Percentiles rank a stretch among this genome's conserved stretches.
Conservation (phyloP, 2,888 invertebrate genomes). For the Drosophila mimetica region DNA sequence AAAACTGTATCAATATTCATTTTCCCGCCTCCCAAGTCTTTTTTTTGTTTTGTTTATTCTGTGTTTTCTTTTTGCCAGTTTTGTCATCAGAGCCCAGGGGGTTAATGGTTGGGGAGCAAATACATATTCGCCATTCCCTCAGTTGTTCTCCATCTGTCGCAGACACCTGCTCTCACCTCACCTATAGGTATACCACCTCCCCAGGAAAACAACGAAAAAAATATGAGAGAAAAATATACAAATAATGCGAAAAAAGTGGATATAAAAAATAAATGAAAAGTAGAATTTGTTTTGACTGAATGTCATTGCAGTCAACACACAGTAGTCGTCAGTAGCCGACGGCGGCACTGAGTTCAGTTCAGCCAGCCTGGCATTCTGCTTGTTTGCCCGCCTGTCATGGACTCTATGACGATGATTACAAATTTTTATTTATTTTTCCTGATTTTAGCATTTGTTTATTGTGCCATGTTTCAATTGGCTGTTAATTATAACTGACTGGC, state of each 20-base stretch:
- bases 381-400: constrained; percentile 24
- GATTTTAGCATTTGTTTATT: constrained; percentile 31
- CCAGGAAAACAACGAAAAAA: constrained; percentile 7
- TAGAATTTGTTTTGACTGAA: constrained; percentile 54
- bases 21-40: neutral
- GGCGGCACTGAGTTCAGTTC: constrained; percentile 14
- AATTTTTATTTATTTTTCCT: constrained; percentile 33
- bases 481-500: constrained; percentile 5
- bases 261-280: constrained; percentile 24
- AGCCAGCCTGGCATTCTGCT: constrained; percentile 6
- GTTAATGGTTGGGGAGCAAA: constrained; percentile 8
- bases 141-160: constrained; percentile 49
- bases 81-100: constrained; percentile 17
- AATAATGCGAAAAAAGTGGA: constrained; percentile 18
- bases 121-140: constrained; percentile 28
- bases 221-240: constrained; percentile 12
- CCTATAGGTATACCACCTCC: neutral
- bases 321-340: constrained; percentile 27
- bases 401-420: constrained; percentile 25
- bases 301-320: constrained; percentile 54
- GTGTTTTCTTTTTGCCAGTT: constrained; percentile 26
- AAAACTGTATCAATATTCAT: constrained; percentile 43
- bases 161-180: constrained; percentile 49
- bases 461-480: constrained; percentile 5
- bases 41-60: constrained; percentile 2